phyloP scores from a whole-genome alignment of 2,797 vertebrate genomes.

The Galago senegalensis region DNA sequence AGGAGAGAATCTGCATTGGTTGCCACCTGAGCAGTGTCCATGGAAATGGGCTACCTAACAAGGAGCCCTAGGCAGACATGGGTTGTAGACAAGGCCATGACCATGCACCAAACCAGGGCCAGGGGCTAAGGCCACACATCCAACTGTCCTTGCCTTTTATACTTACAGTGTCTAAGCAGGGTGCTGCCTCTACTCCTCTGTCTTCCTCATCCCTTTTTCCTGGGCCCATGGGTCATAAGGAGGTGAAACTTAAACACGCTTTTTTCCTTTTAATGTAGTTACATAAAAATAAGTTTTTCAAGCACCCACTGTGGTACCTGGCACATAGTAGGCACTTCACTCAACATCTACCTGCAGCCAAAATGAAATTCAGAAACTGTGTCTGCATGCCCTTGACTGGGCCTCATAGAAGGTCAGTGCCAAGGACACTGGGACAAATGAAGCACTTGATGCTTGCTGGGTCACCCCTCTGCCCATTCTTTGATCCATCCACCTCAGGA shows the following conservation, averaged over 20 bases:
- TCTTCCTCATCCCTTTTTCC: neutral
- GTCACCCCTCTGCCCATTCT: neutral
- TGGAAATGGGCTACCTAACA: neutral
- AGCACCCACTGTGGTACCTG: neutral
- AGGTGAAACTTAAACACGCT: neutral
- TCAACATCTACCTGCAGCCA: neutral
- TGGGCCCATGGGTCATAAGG: neutral
- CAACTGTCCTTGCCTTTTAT: neutral
- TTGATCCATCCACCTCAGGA: neutral
- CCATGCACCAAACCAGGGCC: neutral
- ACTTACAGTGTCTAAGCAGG: neutral
- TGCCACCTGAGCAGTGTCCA: neutral
- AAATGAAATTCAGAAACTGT: neutral
- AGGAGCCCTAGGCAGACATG: neutral
- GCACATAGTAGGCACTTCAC: neutral
- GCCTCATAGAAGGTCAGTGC: neutral
- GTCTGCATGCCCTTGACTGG: neutral
- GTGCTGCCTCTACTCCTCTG: neutral
- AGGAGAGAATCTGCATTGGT: neutral
- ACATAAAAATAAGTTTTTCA: constrained; percentile 9
- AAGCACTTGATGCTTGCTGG: neutral
- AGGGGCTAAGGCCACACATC: too few species aligned
- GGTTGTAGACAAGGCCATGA: neutral
- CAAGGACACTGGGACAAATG: neutral
- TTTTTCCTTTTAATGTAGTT: constrained; percentile 10